Base-by-base conservation (phyloP, 2,888 invertebrate species). In the Drosophila fulvimacula region DNA sequence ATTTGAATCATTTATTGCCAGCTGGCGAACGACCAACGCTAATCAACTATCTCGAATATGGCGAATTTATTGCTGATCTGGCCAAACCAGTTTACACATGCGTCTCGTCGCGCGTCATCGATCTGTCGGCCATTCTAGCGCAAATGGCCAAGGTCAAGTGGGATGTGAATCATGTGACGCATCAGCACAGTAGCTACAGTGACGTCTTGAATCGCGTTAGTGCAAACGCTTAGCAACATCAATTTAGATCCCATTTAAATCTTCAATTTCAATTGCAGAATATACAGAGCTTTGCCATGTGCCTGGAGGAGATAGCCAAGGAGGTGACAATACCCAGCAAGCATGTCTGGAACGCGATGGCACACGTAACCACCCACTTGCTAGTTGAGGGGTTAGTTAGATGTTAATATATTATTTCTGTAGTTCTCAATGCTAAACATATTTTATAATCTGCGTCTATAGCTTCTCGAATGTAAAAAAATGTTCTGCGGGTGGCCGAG, bases 401-500 rank as follows among this genome's bases (percentile, higher is more conserved):
- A 38, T n/a, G n/a, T n/a, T 32, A n/a, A 5, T 9, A 7, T 2
- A 34, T 32, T 10, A n/a, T 38, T 13, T 19, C 11, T 5, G 10
- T 9, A n/a, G n/a, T 30, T 17, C n/a, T 6, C 21, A 38, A n/a
- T 27, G n/a, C 2, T 15, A 3, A 58, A 27, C 9, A 41, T 6
- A 36, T 5, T 41, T 19, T 4, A 2, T 30, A n/a, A 5, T 0
- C 36, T 34, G 15, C 7, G 36, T 0, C 42, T 30, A 0, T 56
- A 97, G 92, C 34, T 98, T 96, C 93, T 96, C 98, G 0, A 96
- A 95, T 87, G 96, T 97, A 0, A 97, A 96, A 72, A 98, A 98
- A 91, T 99, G 99, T 92, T 96, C 98, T 0, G 98, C 98, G 81
- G 99, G 98, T 27, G 99, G 99, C 0, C 93, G 99, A 41, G 99